Evolutionary conservation across 30 jellyfish, hydroid and myxozoan species (phyloP).

Genomic region (Rhopilema esculentum): DNA sequence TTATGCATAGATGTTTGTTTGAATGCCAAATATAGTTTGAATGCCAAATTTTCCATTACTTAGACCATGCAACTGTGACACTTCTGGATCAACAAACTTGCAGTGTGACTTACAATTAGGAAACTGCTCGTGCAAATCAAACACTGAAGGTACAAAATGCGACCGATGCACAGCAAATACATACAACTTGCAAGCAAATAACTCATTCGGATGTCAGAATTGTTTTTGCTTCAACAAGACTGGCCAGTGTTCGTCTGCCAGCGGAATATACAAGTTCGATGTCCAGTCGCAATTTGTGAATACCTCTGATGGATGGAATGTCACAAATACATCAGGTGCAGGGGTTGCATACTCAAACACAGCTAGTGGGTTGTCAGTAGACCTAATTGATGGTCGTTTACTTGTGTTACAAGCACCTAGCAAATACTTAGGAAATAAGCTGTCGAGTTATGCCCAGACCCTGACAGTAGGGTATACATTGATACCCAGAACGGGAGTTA

Average conservation of each 20-base stretch:
- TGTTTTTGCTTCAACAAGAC: slow-evolving; percentile 87
- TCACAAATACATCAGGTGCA: slow-evolving; percentile 1
- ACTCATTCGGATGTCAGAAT: slow-evolving; percentile 77
- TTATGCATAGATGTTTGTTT: too few relatives aligned
- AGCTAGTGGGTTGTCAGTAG: slow-evolving; percentile 24
- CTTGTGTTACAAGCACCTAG: slow-evolving; percentile 39
- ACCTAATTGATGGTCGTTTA: neutral
- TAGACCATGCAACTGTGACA: slow-evolving; percentile 84
- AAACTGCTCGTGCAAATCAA: slow-evolving; percentile 76
- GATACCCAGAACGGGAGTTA: neutral
- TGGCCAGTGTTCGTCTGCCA: slow-evolving; percentile 58
- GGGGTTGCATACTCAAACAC: slow-evolving; percentile 37
- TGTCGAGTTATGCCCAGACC: slow-evolving; percentile 58
- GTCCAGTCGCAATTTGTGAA: slow-evolving; percentile 26
- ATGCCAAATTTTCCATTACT: too few relatives aligned
- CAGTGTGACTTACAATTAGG: slow-evolving; percentile 80
- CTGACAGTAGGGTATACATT: slow-evolving; percentile 14
- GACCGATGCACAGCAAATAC: slow-evolving; percentile 50
- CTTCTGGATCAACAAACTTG: slow-evolving; percentile 64
- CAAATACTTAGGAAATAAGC: slow-evolving; percentile 64
- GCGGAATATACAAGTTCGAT: slow-evolving; percentile 12
- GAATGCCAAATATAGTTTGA: too few relatives aligned
- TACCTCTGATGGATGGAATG: slow-evolving; percentile 43
- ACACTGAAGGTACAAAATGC: slow-evolving; percentile 71
- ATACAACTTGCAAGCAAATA: slow-evolving; percentile 34